Conservation (phyloP, 2,113 vertebrate species). For the Catagonus wagneri region DNA sequence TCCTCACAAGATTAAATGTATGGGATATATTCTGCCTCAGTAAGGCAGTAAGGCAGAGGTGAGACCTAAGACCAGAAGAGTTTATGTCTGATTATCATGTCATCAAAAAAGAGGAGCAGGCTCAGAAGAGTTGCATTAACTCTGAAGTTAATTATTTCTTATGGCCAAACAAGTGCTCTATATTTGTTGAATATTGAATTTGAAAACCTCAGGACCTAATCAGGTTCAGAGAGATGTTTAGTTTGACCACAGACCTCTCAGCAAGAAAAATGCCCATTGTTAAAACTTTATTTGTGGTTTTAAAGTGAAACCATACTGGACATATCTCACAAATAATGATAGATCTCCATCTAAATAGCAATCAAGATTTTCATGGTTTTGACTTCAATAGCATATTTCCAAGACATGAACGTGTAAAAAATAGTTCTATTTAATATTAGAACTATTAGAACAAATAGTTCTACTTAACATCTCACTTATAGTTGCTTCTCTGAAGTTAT, state of each 20-base stretch:
- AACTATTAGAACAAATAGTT: background rate
- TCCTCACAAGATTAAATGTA: slow-evolving; percentile 61
- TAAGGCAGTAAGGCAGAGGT: no score
- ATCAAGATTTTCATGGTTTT: slow-evolving; percentile 71
- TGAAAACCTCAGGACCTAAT: slow-evolving; percentile 77
- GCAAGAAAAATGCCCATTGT: slow-evolving; percentile 77
- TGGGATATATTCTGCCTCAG: background rate
- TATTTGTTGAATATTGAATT: slow-evolving; percentile 56
- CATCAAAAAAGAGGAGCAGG: background rate
- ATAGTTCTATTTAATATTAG: background rate
- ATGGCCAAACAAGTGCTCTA: slow-evolving; percentile 53
- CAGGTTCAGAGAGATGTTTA: slow-evolving; percentile 61
- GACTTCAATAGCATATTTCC: slow-evolving; percentile 39
- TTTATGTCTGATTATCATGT: background rate
- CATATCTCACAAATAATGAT: slow-evolving; percentile 76
- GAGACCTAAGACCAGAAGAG: background rate
- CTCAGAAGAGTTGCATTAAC: background rate
- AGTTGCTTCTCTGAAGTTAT: slow-evolving; percentile 51
- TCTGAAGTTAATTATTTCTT: slow-evolving; percentile 63
- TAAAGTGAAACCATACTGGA: slow-evolving; percentile 79
- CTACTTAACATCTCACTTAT: slow-evolving; percentile 34
- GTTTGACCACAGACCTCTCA: slow-evolving; percentile 76
- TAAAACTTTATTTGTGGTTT: slow-evolving; percentile 83
- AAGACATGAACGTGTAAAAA: slow-evolving; percentile 44
- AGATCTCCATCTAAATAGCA: slow-evolving; percentile 68